A percentile compares a stretch with the other conserved stretches of the same genome.
phyloP scores from a whole-genome alignment of 23 tunicate species.

The Diplosoma virens region DNA sequence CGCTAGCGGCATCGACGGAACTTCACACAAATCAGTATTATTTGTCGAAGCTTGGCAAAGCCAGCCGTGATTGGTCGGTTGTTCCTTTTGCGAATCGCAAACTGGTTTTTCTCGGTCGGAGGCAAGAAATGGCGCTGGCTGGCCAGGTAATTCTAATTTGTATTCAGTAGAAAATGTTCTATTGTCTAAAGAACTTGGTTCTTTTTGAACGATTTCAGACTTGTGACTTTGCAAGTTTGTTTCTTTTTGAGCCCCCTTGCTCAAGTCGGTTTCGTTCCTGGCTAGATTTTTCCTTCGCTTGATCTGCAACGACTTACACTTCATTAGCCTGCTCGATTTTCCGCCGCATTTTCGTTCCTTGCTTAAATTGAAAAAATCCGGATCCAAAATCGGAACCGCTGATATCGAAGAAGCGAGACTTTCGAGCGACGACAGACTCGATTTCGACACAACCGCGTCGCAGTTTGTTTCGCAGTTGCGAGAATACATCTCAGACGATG shows the following conservation, averaged over 20 bases:
- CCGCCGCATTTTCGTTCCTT: constrained; percentile 5
- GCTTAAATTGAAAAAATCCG: constrained; percentile 25
- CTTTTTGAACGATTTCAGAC: background rate
- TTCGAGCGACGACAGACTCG: constrained; percentile 33
- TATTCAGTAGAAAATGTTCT: background rate
- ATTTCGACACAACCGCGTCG: constrained; percentile 5
- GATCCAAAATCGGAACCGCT: constrained; percentile 40
- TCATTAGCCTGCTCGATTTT: background rate
- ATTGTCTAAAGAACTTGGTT: background rate
- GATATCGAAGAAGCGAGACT: constrained; percentile 46
- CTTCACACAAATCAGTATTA: background rate
- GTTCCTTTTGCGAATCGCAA: no score
- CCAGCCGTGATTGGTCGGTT: no score
- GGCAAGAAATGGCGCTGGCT: no score
- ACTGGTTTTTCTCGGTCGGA: no score
- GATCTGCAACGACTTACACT: background rate
- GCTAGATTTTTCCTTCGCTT: no score
- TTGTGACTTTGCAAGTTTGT: no score
- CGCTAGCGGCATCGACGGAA: background rate
- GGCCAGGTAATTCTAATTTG: no score
- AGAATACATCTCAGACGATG: no score
- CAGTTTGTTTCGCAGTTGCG: no score
- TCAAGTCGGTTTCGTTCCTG: no score
- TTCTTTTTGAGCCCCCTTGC: no score
- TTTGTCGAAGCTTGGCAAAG: background rate